These are phyloP conservation scores for Lathronympha strigana DNA, from an alignment of 2,888 invertebrate genomes.

Conservation along the genomic window DNA sequence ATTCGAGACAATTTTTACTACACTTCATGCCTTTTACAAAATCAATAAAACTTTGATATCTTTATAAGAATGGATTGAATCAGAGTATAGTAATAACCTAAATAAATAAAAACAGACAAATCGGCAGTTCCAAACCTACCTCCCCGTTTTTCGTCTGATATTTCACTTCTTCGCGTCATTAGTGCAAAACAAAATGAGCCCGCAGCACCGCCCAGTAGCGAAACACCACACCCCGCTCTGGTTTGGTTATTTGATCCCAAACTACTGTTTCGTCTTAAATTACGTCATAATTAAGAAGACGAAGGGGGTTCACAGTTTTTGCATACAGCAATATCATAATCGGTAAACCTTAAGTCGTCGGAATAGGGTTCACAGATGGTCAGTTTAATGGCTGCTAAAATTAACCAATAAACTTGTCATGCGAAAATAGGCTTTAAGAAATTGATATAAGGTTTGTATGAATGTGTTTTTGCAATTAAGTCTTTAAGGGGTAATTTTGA, in stretches of 20 bases:
- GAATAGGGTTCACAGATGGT: too few species aligned
- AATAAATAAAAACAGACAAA: too few species aligned
- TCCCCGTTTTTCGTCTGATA: background rate
- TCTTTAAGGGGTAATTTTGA: slow-evolving; percentile 24
- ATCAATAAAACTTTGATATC: too few species aligned
- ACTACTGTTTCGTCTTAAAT: slow-evolving; percentile 65
- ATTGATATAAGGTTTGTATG: background rate
- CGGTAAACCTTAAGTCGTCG: too few species aligned
- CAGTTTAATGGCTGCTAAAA: background rate
- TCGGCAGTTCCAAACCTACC: too few species aligned
- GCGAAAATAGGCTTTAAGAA: background rate
- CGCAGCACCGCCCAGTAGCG: slow-evolving; percentile 56
- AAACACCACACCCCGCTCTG: slow-evolving; percentile 55
- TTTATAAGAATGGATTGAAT: too few species aligned
- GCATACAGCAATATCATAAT: too few species aligned
- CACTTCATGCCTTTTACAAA: too few species aligned
- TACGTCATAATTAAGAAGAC: slow-evolving; percentile 67
- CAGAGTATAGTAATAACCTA: too few species aligned
- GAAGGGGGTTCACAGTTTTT: slow-evolving; percentile 44
- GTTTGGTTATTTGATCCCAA: slow-evolving; percentile 53
- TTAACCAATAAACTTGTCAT: background rate
- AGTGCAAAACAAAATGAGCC: slow-evolving; percentile 54
- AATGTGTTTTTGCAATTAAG: background rate
- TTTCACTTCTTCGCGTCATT: slow-evolving; percentile 45
- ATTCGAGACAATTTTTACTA: too few species aligned